Evolutionary conservation across 2,113 vertebrate species (phyloP), one percentile per base, ranked within the genome.

Genomic region (Crotalus tigris): DNA sequence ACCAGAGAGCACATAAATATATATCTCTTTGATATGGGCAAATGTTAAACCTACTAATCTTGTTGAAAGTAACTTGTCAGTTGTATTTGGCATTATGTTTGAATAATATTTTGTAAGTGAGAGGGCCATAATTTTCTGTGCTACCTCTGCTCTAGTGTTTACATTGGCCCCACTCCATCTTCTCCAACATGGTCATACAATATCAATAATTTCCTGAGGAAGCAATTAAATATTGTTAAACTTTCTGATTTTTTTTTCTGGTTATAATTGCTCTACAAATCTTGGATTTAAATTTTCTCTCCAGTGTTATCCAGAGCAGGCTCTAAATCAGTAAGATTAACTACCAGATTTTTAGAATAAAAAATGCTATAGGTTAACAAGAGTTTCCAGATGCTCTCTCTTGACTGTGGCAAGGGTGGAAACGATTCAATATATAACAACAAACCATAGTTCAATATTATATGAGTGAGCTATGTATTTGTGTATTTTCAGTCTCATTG

Each of bases 171-270:
- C 33, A 81, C 17, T 21, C 29, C 12, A 69, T 5, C 64, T 5
- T n/a, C 64, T 69, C 64, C 64, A n/a, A 69, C 4, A 15, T 15
- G 64, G 64, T 69, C 39, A 57, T 58, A 87, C 23, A 90, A 61
- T 93, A 69, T 90, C 61, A 5, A 57, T 92, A 6, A 23, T 87
- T 0, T 89, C 26, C 26, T 10, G n/a, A 89, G 61, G 7, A 9
- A 69, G n/a, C 15, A 53, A 33, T 54, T 54, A 24, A 90, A 49
- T 29, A 92, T 55, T 90, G 87, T 39, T 81, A 93, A 93, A 94
- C 33, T 44, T 58, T 93, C 39, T 59, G 49, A 61, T 75, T 61
- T 88, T 75, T 85, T 85, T 64, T 59, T 61, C 33, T 49, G 53
- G 5, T 6, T 0, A 0, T 93, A 75, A 87, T 96, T 90, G 57